Percentiles rank a stretch among this genome's conserved stretches.
Evolutionary conservation across 1,140 invertebrate species (phyloP).

Genomic region (Bemisia tabaci): DNA sequence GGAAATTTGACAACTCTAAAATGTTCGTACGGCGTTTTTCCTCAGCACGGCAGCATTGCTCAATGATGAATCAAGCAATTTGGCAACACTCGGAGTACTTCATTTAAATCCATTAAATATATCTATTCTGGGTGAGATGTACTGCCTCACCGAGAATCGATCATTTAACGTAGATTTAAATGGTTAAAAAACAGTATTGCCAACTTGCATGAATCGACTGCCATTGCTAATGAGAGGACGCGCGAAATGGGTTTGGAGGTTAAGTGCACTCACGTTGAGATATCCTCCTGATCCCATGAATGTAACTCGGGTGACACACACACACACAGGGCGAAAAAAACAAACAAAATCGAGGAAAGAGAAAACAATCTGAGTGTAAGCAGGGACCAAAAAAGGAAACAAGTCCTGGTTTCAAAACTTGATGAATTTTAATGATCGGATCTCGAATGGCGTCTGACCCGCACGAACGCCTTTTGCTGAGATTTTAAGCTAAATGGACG

Average conservation of each 20-base stretch:
- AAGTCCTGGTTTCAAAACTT: not conserved
- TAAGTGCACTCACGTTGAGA: no score
- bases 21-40: no score
- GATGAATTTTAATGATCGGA: not conserved
- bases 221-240: no score
- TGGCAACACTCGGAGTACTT: not conserved
- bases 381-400: not conserved
- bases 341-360: no score
- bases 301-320: no score
- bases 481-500: not conserved
- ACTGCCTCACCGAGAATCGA: not conserved
- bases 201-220: not conserved
- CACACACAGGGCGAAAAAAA: no score
- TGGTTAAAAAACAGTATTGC: not conserved
- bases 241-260: no score
- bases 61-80: not conserved
- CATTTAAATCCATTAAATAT: not conserved
- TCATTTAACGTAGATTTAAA: not conserved
- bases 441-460: not conserved
- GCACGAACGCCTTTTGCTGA: not conserved
- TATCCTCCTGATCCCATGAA: no score
- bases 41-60: no score
- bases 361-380: no score
- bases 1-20: no score
- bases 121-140: not conserved